Evolutionary conservation across 1,140 invertebrate genomes (phyloP), one percentile per base, ranked within the genome.

Genomic region (Zaprionus camerounensis): DNA sequence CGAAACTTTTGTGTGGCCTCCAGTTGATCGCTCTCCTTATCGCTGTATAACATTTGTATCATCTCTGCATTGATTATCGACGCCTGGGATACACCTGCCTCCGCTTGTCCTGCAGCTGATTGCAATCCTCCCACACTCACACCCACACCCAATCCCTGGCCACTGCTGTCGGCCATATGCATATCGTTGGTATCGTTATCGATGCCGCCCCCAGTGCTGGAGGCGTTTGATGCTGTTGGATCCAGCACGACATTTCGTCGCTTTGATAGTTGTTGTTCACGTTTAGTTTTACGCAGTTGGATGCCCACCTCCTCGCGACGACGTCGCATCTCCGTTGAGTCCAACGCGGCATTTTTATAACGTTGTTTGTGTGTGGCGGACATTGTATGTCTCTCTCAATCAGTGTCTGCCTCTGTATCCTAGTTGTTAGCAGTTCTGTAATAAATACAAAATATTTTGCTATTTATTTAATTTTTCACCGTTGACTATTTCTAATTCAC

Each of bases 231-330:
- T 26, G 63, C 11, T 20, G 78, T 67, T 49, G 69, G 71, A 17
- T 92, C 74, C 34, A 94, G 93, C n/a, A 94, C 91, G 69, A 99
- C 97, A 96, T 99, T 99, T 81, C 98, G 94, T 46, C 97, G 94
- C 94, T 99, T 99, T 75, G 97, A 98, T 15, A 99, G 93, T 92
- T 98, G 97, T 81, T 98, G 96, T 92, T 99, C 98, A 79, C 98
- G 93, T 93, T 99, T 99, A 85, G 98, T 98, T 94, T 99, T 99
- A 26, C 99, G 93, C 36, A 99, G 94, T 91, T 99, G 98, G 26
- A 99, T 96, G 36, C 98, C 98, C 94, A 99, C 98, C 92, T 99
- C 98, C 94, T 99, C 98, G 67, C 98, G 94, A 56, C 98, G 94
- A 63, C 98, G 95, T 24, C 99, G 94, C 68, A 99, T 93, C 93